Evolutionary conservation across 37 sponge, comb jelly and placozoan species (phyloP), one percentile per base, ranked within the genome.

Genomic region (Beroe ovata): DNA sequence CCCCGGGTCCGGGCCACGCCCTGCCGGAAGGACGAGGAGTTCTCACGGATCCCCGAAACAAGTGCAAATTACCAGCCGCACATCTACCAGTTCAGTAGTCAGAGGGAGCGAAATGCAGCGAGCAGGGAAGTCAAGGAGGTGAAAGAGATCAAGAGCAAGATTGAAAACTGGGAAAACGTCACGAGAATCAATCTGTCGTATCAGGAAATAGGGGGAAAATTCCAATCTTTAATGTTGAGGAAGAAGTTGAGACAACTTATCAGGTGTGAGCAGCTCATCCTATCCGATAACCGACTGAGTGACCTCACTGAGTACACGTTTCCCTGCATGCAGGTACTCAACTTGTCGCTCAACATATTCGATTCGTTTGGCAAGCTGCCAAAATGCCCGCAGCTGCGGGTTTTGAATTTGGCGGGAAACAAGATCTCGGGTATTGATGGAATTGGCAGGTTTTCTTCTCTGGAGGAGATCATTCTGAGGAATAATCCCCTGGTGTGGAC

Each of bases 51-150:
- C n/a, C 84, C 84, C 18, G 84, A 77, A 54, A 3, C 14, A 36
- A 77, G 54, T 42, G 84, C 84, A 21, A 77, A 77, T 54, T 77
- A 77, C 28, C 84, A 77, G 84, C 84, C 84, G 16, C 84, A 77
- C 47, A 77, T 77, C 26, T 77, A 42, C 28, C 26, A 39, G 8
- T 77, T 77, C 28, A 77, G 84, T 19, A 77, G 84, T 29, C 47
- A 38, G 54, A 42, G 41, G 54, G 84, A 77, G 54, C 26, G 33
- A 38, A 30, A 54, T n/a, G 84, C 84, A 4, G 84, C 84, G 0
- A 0, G 1, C 4, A 8, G 84, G n/a, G 84, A 77, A 25, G 84
- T 77, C 3, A 38, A 40, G 54, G 84, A 38, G 41, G 84, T 77
- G 4, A 3, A 16, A 1, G 38, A 2, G 18, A 38, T 77, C 84